Evolutionary conservation across 2,888 invertebrate species (phyloP).

Genomic region (Pollenia angustigena): DNA sequence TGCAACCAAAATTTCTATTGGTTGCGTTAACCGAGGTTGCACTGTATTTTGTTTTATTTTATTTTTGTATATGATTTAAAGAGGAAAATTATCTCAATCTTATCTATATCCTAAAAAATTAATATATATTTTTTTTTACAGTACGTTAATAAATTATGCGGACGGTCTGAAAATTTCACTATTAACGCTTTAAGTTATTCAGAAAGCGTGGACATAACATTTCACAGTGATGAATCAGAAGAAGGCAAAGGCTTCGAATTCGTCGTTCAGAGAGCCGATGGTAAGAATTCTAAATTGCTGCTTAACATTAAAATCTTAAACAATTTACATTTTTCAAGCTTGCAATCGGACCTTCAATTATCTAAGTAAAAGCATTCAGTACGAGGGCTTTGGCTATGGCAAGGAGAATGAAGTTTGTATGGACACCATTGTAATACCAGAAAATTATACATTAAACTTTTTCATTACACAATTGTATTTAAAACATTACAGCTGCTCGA

Average conservation of each 20-base stretch:
- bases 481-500: constrained; percentile 71
- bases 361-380: constrained; percentile 87
- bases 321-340: constrained; percentile 69
- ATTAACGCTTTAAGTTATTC: not conserved
- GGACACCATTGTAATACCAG: constrained; percentile 87
- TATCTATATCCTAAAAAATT: too few species aligned
- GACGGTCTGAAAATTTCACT: constrained; percentile 68
- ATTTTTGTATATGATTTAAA: not conserved
- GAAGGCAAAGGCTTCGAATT: constrained; percentile 77
- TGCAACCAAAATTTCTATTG: too few species aligned
- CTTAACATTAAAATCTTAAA: not conserved
- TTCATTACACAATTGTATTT: constrained; percentile 86
- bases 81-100: not conserved
- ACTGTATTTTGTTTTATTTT: too few species aligned
- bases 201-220: constrained; percentile 74
- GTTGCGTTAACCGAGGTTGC: too few species aligned
- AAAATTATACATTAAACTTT: constrained; percentile 88
- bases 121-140: constrained; percentile 11
- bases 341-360: constrained; percentile 86
- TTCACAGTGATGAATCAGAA: constrained; percentile 77
- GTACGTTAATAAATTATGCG: constrained; percentile 71
- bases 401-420: constrained; percentile 85
- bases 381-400: constrained; percentile 77
- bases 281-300: constrained; percentile 79
- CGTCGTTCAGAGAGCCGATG: constrained; percentile 85